These are phyloP conservation scores for Coccyzus lansbergi DNA, from an alignment of 2,797 vertebrate species.

Conservation along the genomic window DNA sequence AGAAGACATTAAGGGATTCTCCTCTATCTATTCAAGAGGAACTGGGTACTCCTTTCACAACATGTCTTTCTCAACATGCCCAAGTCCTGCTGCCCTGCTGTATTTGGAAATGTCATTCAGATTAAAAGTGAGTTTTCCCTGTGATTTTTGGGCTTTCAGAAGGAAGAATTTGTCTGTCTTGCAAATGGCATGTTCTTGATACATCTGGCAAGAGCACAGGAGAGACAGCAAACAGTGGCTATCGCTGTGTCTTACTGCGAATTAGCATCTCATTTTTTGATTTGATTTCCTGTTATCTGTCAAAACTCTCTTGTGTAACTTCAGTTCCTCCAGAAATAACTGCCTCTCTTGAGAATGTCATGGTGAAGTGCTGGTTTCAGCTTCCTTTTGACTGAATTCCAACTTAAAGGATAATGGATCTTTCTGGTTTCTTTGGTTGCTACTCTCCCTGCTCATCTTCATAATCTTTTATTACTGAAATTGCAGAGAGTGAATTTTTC, in stretches of 20 bases:
- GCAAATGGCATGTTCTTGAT: conserved; percentile 27
- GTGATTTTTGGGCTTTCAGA: conserved; percentile 2
- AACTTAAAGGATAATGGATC: conserved; percentile 38
- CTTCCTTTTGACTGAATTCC: conserved; percentile 54
- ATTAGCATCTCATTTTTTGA: conserved; percentile 58
- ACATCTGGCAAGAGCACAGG: conserved; percentile 6
- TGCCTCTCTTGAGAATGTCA: conserved; percentile 11
- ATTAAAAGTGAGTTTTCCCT: not conserved
- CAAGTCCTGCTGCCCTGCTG: not conserved
- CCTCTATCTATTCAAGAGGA: not conserved
- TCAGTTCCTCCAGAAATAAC: conserved; percentile 65
- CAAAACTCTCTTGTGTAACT: conserved; percentile 60
- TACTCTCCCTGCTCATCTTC: conserved; percentile 25
- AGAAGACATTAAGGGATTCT: not conserved
- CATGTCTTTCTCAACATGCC: not conserved
- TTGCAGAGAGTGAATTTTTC: not conserved
- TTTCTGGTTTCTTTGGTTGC: conserved; percentile 43
- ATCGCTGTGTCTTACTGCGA: conserved; percentile 21
- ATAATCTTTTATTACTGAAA: conserved; percentile 28
- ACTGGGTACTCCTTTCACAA: not conserved
- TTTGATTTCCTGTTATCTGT: conserved; percentile 58
- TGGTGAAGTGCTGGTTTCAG: conserved; percentile 41
- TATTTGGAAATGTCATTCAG: conserved; percentile 19
- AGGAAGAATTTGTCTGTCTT: not conserved
- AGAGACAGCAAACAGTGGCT: conserved; percentile 30